Conservation (phyloP, 64 coral and sea anemone genomes). For the Astreopora myriophthalma region DNA sequence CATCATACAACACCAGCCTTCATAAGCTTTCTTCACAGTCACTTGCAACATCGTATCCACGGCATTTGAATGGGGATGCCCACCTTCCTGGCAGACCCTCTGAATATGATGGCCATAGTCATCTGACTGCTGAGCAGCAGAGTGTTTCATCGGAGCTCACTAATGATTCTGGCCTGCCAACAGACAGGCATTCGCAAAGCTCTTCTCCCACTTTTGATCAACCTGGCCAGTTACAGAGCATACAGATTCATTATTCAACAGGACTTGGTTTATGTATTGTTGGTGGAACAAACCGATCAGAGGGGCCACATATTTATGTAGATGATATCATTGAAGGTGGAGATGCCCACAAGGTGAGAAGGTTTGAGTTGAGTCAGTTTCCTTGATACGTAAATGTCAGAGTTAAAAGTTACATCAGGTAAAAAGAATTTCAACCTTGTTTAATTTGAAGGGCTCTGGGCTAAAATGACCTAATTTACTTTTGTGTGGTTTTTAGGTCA, state of each 20-base stretch:
- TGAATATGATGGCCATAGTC: slow-evolving; percentile 63
- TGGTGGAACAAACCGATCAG: slow-evolving; percentile 87
- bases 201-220: slow-evolving; percentile 85
- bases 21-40: slow-evolving; percentile 49
- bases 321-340: slow-evolving; percentile 86
- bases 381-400: background rate
- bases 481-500: too few species aligned
- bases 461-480: too few species aligned
- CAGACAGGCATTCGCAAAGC: slow-evolving; percentile 79
- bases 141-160: slow-evolving; percentile 89
- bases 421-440: too few species aligned
- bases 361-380: background rate
- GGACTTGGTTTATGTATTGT: slow-evolving; percentile 90
- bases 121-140: slow-evolving; percentile 59
- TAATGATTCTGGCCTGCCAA: slow-evolving; percentile 87
- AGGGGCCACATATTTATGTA: slow-evolving; percentile 91
- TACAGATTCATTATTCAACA: slow-evolving; percentile 69
- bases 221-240: slow-evolving; percentile 80
- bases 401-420: too few species aligned
- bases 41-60: slow-evolving; percentile 20
- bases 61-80: slow-evolving; percentile 63
- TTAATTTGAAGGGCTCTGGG: too few species aligned
- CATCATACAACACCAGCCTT: slow-evolving; percentile 61
- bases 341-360: slow-evolving; percentile 83
- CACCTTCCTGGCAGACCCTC: slow-evolving; percentile 41